Evolutionary conservation across 1,140 invertebrate species (phyloP), one percentile per base, ranked within the genome.

Genomic region (Heterodera carotae): DNA sequence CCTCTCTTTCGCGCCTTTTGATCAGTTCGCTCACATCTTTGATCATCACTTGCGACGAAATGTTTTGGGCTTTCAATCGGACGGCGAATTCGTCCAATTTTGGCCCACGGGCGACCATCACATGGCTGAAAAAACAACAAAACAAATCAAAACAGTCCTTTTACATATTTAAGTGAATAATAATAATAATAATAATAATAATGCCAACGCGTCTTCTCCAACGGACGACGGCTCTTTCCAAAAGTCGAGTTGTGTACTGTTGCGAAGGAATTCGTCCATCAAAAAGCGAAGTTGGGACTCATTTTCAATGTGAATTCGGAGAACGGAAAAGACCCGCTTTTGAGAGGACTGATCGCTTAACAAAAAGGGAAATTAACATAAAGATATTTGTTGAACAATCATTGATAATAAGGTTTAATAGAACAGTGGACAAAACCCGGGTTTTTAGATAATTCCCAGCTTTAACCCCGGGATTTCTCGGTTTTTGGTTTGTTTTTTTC

Each of bases 11-110:
- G 2, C 78, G 69, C 70, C 81, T 79, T 56, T 76, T 74, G 39
- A 86, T 86, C 72, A 84, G 33, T 60, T 77, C 81, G 76, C 85
- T 74, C 43, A 87, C 86, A 66, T 87, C 86, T 22, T 82, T 83
- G 70, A 87, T 87, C 80, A 88, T 87, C 29, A 87, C 76, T 22
- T 81, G 72, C 70, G 81, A 75, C 31, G 60, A 76, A 39, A 87
- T 76, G 27, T 82, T 84, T 4, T 74, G 75, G 25, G 70, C 66
- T 48, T 84, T 77, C 12, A 86, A 34, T 31, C 75, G 69, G 25
- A 33, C 56, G 10, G 12, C 12, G 75, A 81, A 79, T 31, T 81
- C 69, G 33, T 76, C 22, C 12, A 81, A 48, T 53, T 59, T 34
- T 2, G 29, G 12, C 1, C 74, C 80, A 18, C 73, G 81, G 22